Conservation (phyloP, 2,888 invertebrate genomes). For the Lucinisca nassula region DNA sequence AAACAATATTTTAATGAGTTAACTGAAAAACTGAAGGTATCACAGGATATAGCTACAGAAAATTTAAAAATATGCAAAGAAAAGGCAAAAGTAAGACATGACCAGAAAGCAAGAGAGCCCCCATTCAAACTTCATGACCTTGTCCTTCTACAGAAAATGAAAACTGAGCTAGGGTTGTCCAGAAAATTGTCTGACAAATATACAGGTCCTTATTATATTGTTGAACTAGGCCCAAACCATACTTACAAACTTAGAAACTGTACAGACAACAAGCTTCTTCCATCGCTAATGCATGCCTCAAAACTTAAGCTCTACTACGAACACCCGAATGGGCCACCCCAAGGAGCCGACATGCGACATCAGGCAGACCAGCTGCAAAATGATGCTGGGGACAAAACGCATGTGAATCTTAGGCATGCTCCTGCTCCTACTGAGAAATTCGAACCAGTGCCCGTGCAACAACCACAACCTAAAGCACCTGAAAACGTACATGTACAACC, state of each 20-base stretch:
- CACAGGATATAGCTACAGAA: background rate
- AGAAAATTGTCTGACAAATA: background rate
- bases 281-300: background rate
- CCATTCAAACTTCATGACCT: background rate
- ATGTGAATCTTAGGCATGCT: no score
- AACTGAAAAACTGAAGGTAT: slow-evolving; percentile 15
- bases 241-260: slow-evolving; percentile 6
- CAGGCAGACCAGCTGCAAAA: no score
- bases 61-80: slow-evolving; percentile 1
- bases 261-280: background rate
- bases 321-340: background rate
- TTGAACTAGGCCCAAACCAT: slow-evolving; percentile 1
- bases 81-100: slow-evolving; percentile 1
- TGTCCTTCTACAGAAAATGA: background rate
- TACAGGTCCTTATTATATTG: background rate
- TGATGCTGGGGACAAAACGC: no score
- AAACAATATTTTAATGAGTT: slow-evolving; percentile 48
- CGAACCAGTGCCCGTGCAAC: no score
- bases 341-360: no score
- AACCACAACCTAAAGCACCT: no score
- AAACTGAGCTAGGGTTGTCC: background rate
- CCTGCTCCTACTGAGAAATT: no score
- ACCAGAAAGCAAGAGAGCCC: background rate
- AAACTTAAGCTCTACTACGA: background rate
- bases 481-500: no score